phyloP scores from a whole-genome alignment of 2,113 vertebrate genomes.

The Prolemur simus region DNA sequence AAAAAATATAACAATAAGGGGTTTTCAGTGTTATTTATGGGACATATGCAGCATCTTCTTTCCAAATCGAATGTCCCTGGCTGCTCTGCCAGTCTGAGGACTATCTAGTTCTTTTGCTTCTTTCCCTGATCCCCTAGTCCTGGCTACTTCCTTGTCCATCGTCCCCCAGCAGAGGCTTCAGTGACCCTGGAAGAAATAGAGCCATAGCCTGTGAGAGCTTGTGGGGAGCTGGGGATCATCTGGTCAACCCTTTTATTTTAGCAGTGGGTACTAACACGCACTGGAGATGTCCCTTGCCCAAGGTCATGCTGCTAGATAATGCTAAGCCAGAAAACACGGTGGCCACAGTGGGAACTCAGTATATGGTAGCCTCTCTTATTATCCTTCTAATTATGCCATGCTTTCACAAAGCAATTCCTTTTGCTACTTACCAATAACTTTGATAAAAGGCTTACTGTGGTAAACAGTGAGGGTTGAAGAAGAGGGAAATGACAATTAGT shows the following conservation, averaged over 20 bases:
- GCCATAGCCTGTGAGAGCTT: neutral
- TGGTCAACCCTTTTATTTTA: neutral
- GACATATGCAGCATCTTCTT: neutral
- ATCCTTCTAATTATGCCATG: neutral
- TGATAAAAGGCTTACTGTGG: neutral
- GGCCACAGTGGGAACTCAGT: neutral
- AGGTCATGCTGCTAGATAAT: neutral
- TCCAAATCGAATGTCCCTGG: neutral
- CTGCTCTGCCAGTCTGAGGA: neutral
- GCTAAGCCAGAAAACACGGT: neutral
- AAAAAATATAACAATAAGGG: neutral
- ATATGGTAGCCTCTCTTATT: neutral
- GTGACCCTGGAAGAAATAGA: neutral
- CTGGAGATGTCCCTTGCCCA: neutral
- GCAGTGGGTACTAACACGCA: fast-evolving
- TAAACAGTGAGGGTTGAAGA: neutral
- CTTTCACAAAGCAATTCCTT: neutral
- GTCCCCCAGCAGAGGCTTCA: neutral
- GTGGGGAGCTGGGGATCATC: neutral
- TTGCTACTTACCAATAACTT: neutral
- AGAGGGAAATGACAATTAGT: neutral
- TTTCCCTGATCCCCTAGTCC: neutral
- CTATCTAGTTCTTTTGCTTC: neutral
- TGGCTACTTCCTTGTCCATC: neutral
- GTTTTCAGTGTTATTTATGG: neutral